These are phyloP conservation scores for Lottia scabra DNA, from an alignment of 2,888 invertebrate genomes.

Conservation along the genomic window DNA sequence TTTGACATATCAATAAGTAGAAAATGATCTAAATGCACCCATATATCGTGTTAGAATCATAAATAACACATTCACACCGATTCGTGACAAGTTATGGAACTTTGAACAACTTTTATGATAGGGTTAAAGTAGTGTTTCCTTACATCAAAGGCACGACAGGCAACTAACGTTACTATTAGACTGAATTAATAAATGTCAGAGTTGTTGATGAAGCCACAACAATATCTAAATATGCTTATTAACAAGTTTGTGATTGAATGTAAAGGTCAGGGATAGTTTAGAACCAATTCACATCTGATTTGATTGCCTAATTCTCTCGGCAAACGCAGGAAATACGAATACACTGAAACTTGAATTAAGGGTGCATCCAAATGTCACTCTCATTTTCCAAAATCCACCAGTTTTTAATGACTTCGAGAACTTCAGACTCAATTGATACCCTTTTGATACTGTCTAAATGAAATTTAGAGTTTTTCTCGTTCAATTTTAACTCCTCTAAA, in stretches of 20 bases:
- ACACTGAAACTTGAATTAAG: neutral
- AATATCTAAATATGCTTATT: conserved; percentile 29
- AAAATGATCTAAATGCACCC: too few relatives aligned
- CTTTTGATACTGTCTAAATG: neutral
- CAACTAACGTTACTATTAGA: conserved; percentile 7
- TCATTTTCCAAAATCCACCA: conserved; percentile 1
- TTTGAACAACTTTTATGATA: conserved; percentile 5
- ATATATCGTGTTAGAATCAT: neutral
- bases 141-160: neutral
- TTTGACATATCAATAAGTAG: too few relatives aligned
- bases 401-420: neutral
- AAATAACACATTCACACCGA: conserved; percentile 1
- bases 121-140: conserved; percentile 3
- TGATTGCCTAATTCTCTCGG: conserved; percentile 33
- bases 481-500: neutral
- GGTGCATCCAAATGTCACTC: conserved; percentile 6
- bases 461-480: neutral
- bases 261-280: conserved; percentile 34
- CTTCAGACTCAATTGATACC: conserved; percentile 4
- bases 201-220: conserved; percentile 23
- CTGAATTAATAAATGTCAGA: conserved; percentile 37
- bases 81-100: conserved; percentile 2
- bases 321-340: conserved; percentile 22
- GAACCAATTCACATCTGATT: conserved; percentile 16
- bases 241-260: conserved; percentile 33